These are phyloP conservation scores for Phytoseiulus persimilis DNA, from an alignment of 2,888 invertebrate genomes.

Conservation along the genomic window DNA sequence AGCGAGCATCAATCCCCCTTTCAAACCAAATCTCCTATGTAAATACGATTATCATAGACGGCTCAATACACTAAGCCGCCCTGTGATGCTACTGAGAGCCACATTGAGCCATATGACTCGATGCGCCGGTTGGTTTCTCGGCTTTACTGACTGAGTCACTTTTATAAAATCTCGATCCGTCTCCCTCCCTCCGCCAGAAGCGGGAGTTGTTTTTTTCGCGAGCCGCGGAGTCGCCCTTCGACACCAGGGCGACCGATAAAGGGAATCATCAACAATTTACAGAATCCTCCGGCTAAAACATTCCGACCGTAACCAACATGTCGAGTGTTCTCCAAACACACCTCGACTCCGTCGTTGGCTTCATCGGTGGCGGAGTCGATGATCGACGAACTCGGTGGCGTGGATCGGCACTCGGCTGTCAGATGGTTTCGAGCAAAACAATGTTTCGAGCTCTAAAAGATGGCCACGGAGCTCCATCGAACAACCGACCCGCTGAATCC, in stretches of 20 bases:
- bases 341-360: background rate
- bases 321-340: background rate
- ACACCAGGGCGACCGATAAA: background rate
- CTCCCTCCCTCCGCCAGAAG: background rate
- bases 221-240: background rate
- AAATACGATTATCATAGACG: background rate
- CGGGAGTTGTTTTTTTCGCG: background rate
- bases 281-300: background rate
- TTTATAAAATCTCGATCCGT: background rate
- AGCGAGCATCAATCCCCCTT: background rate
- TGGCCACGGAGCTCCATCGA: too few relatives aligned
- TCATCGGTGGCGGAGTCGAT: background rate
- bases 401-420: background rate
- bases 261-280: background rate
- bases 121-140: background rate
- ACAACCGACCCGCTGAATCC: too few relatives aligned
- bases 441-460: background rate
- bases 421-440: background rate
- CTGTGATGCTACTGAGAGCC: background rate
- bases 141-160: background rate
- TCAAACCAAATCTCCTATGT: background rate
- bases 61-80: background rate
- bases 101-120: background rate
- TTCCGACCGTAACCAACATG: background rate
- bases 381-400: background rate